Percentiles rank a stretch among this genome's conserved stretches.
Evolutionary conservation across 2,113 vertebrate species (phyloP).

Genomic region (Cynocephalus volans): DNA sequence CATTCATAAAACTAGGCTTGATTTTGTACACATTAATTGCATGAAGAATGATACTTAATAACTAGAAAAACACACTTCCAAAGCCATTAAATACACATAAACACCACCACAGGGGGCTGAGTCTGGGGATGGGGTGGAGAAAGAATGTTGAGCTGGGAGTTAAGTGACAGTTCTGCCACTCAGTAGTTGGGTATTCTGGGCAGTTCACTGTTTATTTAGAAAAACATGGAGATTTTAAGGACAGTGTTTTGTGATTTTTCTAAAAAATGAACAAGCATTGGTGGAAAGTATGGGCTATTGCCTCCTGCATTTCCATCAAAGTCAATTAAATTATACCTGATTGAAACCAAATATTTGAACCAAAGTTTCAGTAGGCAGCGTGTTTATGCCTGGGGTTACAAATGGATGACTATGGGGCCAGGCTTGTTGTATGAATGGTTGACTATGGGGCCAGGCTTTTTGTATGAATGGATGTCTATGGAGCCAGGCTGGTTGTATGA

Average conservation of each 20-base stretch:
- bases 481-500: not conserved
- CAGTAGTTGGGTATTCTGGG: not conserved
- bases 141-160: not conserved
- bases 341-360: constrained; percentile 31
- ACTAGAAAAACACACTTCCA: constrained; percentile 35
- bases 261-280: not conserved
- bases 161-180: not conserved
- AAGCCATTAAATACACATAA: constrained; percentile 45
- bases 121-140: not conserved
- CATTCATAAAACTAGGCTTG: constrained; percentile 10
- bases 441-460: rapidly evolving
- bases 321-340: not conserved
- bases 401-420: rapidly evolving
- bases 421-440: too few species aligned
- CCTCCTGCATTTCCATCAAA: constrained; percentile 23
- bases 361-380: not conserved
- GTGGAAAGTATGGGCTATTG: not conserved
- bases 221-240: constrained; percentile 35
- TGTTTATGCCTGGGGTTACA: not conserved
- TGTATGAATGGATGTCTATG: too few species aligned
- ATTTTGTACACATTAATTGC: constrained; percentile 56
- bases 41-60: constrained; percentile 66
- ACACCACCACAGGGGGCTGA: too few species aligned
- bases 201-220: not conserved
- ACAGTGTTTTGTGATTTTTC: constrained; percentile 26